Evolutionary conservation across 2,888 invertebrate genomes (phyloP).

Genomic region (Myopa tessellatipennis): DNA sequence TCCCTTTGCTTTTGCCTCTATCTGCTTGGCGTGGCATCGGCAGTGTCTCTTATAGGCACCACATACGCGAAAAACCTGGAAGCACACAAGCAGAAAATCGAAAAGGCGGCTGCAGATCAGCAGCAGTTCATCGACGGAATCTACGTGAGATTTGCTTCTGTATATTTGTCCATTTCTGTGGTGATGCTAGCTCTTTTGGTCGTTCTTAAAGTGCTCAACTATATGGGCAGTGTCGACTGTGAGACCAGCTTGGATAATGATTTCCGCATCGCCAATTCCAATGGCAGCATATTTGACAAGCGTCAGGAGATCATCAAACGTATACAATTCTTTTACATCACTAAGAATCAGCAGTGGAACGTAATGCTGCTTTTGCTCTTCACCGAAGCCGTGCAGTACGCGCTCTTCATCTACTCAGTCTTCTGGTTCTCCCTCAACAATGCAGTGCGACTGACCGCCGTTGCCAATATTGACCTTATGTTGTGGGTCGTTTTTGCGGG

Average conservation of each 20-base stretch:
- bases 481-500: constrained; percentile 61
- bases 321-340: constrained; percentile 63
- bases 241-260: constrained; percentile 62
- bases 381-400: constrained; percentile 60
- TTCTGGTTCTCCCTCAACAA: constrained; percentile 63
- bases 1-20: constrained; percentile 59
- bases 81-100: constrained; percentile 35
- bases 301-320: constrained; percentile 59
- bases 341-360: constrained; percentile 62
- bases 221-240: constrained; percentile 59
- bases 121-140: constrained; percentile 56
- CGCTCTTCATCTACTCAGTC: constrained; percentile 60
- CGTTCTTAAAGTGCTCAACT: constrained; percentile 56
- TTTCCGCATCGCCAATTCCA: constrained; percentile 60
- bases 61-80: constrained; percentile 53
- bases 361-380: constrained; percentile 59
- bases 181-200: constrained; percentile 54
- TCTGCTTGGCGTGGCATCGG: constrained; percentile 59
- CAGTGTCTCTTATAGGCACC: constrained; percentile 58
- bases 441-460: constrained; percentile 54
- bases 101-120: constrained; percentile 33
- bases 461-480: constrained; percentile 56
- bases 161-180: constrained; percentile 56
- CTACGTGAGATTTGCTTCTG: constrained; percentile 60
- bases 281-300: constrained; percentile 61